Percentiles rank a stretch among this genome's conserved stretches.
These are phyloP conservation scores for Hydrozoanthus tunicans DNA, from an alignment of 64 coral and sea anemone species.

Conservation along the genomic window DNA sequence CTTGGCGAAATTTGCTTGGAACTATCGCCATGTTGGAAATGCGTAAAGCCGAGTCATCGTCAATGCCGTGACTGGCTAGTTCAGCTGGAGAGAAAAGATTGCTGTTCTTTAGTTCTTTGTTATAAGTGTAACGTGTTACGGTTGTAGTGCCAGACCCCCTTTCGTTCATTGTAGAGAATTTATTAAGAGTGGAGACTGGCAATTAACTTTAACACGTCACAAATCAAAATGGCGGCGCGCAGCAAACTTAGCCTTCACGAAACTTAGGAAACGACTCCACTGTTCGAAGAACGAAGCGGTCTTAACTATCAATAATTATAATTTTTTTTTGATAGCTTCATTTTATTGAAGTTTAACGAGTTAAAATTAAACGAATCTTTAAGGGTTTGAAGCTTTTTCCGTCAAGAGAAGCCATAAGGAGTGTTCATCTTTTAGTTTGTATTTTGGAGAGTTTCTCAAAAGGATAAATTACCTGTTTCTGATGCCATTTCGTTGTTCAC, in stretches of 20 bases:
- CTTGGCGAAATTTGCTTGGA: slow-evolving; percentile 33
- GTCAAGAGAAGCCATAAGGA: background rate
- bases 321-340: too few species aligned
- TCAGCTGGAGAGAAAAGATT: slow-evolving; percentile 56
- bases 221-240: too few species aligned
- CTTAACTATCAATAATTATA: too few species aligned
- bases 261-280: too few species aligned
- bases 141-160: too few species aligned
- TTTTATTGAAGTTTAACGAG: too few species aligned
- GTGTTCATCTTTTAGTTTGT: background rate
- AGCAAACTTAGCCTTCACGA: too few species aligned
- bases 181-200: background rate
- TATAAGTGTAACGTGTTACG: too few species aligned
- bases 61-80: slow-evolving; percentile 86
- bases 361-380: too few species aligned
- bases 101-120: background rate
- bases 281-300: too few species aligned
- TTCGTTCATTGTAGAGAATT: background rate
- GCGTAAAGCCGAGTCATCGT: slow-evolving; percentile 82
- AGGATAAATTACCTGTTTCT: slow-evolving; percentile 63
- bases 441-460: background rate
- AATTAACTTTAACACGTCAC: too few species aligned
- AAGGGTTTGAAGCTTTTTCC: too few species aligned
- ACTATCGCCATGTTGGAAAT: slow-evolving; percentile 89
- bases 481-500: slow-evolving; percentile 92